These are phyloP conservation scores for Pharmacophagus antenor DNA, from an alignment of 2,888 invertebrate species.

Conservation along the genomic window DNA sequence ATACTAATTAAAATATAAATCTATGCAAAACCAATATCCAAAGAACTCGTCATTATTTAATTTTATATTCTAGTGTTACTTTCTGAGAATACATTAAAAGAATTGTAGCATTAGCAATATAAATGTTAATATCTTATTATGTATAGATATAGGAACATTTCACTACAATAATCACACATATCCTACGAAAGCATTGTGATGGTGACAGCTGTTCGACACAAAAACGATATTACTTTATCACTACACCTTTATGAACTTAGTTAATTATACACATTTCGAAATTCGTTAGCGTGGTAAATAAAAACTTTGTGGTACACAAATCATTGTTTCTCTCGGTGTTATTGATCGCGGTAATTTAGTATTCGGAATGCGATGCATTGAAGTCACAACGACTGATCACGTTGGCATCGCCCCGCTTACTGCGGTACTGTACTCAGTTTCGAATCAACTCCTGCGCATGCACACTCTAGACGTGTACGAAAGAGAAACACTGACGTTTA, in stretches of 20 bases:
- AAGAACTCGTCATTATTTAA: background rate
- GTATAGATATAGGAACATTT: slow-evolving; percentile 3
- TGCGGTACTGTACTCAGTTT: slow-evolving; percentile 44
- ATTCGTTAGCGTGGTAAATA: slow-evolving; percentile 37
- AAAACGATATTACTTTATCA: slow-evolving; percentile 38
- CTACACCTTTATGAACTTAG: slow-evolving; percentile 45
- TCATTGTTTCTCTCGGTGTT: slow-evolving; percentile 53
- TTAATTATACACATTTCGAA: slow-evolving; percentile 27
- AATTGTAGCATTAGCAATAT: slow-evolving; percentile 9
- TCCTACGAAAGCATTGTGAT: slow-evolving; percentile 50
- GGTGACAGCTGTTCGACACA: slow-evolving; percentile 56
- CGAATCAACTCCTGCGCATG: slow-evolving; percentile 70
- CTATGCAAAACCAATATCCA: slow-evolving; percentile 23
- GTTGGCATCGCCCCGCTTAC: slow-evolving; percentile 72
- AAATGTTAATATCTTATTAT: background rate
- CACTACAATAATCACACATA: slow-evolving; percentile 41
- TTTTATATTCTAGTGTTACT: background rate
- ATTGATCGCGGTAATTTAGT: slow-evolving; percentile 65
- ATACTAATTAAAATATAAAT: slow-evolving; percentile 7
- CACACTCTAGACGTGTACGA: slow-evolving; percentile 56
- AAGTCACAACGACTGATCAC: slow-evolving; percentile 62
- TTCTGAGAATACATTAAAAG: background rate
- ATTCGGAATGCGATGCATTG: slow-evolving; percentile 56
- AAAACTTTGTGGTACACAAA: slow-evolving; percentile 52
- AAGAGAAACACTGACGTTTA: slow-evolving; percentile 44